Conservation (phyloP, 2,113 vertebrate species). For the Hippocampus comes region DNA sequence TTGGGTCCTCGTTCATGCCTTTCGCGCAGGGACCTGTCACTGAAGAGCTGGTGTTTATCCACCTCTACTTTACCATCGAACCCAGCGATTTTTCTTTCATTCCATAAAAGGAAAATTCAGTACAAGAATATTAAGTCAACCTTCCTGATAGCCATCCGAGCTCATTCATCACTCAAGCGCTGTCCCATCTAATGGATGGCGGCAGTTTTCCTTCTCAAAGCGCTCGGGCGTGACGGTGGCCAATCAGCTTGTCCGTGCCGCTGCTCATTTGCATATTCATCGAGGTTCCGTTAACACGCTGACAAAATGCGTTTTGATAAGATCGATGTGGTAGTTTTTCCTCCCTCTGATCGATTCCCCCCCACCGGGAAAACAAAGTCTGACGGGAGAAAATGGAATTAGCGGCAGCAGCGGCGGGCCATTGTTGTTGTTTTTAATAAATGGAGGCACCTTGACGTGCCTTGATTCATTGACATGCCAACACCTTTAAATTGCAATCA, state of each 20-base stretch:
- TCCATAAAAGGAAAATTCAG: not conserved
- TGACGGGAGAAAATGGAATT: conserved; percentile 29
- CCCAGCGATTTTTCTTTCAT: not conserved
- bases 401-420: not conserved
- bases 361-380: conserved; percentile 23
- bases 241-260: conserved; percentile 41
- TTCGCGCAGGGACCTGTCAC: not conserved
- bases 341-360: conserved; percentile 16
- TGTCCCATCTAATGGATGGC: not conserved
- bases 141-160: not conserved
- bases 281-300: conserved; percentile 56
- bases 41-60: not conserved
- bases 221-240: conserved; percentile 52
- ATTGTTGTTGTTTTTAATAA: not conserved
- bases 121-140: not conserved
- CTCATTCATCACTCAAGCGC: not conserved
- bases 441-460: not conserved
- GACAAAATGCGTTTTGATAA: conserved; percentile 48
- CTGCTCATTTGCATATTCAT: conserved; percentile 61
- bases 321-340: conserved; percentile 57
- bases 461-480: not conserved
- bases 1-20: not conserved
- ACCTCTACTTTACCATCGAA: not conserved
- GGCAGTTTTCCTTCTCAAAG: conserved; percentile 30
- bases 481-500: not conserved